Percentiles rank a stretch among this genome's conserved stretches.
These are phyloP conservation scores for human (Homo sapiens) DNA, from an alignment of 2,113 vertebrate species.

Conservation along the genomic window DNA sequence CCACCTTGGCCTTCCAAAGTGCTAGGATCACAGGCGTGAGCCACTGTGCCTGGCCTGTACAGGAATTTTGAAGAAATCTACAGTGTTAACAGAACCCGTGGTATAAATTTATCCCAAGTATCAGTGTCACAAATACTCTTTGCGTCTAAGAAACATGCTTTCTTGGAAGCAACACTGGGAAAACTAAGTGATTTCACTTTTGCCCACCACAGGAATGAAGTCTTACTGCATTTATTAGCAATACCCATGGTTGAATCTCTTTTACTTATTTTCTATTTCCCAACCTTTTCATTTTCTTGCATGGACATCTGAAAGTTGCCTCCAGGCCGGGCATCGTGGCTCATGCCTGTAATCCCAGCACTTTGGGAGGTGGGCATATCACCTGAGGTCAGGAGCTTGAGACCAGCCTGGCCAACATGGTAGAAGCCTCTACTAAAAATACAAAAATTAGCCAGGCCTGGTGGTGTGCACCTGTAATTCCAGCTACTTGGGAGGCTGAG, in stretches of 20 bases:
- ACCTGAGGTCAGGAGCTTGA: no score
- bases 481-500: no score
- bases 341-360: no score
- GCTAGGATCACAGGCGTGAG: no score
- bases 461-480: no score
- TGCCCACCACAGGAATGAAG: not conserved
- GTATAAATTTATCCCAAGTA: not conserved
- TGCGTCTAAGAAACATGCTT: not conserved
- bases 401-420: no score
- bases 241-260: not conserved
- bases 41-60: no score
- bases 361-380: no score
- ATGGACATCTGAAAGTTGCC: not conserved
- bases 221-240: not conserved
- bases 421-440: no score
- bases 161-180: not conserved
- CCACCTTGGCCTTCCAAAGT: no score
- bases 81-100: not conserved
- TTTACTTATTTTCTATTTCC: not conserved
- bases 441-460: no score
- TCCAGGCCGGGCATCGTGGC: no score
- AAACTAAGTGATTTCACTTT: not conserved
- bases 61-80: conserved; percentile 14
- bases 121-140: not conserved
- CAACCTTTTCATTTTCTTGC: not conserved